phyloP scores from a whole-genome alignment of 2,888 invertebrate genomes.

The Drosophila lacicola region DNA sequence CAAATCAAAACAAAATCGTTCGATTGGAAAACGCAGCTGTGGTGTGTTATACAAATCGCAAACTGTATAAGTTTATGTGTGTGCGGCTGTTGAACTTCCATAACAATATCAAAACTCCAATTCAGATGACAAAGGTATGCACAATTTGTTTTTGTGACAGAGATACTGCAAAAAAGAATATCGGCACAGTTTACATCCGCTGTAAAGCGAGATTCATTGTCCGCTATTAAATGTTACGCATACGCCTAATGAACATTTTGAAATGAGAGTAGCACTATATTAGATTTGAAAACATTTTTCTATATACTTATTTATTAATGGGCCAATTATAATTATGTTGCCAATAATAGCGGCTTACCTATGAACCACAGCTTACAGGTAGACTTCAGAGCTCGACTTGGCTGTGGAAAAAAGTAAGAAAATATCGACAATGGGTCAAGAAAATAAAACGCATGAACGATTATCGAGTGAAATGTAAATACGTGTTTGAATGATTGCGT shows the following conservation, averaged over 20 bases:
- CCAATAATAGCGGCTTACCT: too few relatives aligned
- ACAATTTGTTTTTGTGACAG: slow-evolving; percentile 1
- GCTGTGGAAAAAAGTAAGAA: neutral
- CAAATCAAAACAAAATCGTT: slow-evolving; percentile 5
- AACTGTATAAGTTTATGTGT: neutral
- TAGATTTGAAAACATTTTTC: too few relatives aligned
- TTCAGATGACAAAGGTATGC: neutral
- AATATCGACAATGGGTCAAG: slow-evolving; percentile 4
- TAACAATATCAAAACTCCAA: slow-evolving; percentile 2
- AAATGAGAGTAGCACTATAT: neutral
- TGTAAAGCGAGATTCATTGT: too few relatives aligned
- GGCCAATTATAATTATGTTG: too few relatives aligned
- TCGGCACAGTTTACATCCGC: too few relatives aligned
- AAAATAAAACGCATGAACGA: slow-evolving; percentile 11
- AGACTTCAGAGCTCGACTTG: neutral
- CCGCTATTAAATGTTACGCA: neutral
- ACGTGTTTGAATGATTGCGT: slow-evolving; percentile 36
- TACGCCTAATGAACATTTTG: neutral
- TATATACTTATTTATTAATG: too few relatives aligned
- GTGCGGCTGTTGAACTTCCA: neutral
- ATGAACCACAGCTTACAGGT: neutral
- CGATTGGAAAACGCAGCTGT: slow-evolving; percentile 2
- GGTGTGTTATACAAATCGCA: neutral
- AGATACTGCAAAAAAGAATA: neutral
- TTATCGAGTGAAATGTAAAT: slow-evolving; percentile 35